A percentile compares a stretch with the other conserved stretches of the same genome.
These are phyloP conservation scores for Smutsia gigantea DNA, from an alignment of 2,797 vertebrate genomes.

Conservation along the genomic window DNA sequence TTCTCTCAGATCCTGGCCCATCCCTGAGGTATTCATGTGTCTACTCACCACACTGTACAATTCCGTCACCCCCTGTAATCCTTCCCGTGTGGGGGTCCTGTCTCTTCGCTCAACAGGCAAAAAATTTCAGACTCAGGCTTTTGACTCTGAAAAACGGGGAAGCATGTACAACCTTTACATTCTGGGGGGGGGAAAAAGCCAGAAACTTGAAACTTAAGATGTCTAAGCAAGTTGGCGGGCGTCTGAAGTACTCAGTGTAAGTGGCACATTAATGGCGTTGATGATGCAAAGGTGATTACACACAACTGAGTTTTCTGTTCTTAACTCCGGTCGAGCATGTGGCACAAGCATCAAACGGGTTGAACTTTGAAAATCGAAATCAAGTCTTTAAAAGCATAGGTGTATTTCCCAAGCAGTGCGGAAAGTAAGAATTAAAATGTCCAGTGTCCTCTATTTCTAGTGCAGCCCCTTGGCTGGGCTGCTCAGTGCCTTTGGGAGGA, in stretches of 20 bases:
- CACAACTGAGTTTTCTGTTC: constrained; percentile 14
- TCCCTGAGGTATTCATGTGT: not conserved
- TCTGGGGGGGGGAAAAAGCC: not conserved
- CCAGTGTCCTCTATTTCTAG: not conserved
- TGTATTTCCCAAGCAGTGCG: constrained; percentile 1
- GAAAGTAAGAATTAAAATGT: not conserved
- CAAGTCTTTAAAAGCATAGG: constrained; percentile 36
- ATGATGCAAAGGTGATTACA: constrained; percentile 22
- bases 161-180: not conserved
- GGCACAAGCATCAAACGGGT: constrained; percentile 47
- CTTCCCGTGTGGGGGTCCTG: not conserved
- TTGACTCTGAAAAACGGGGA: constrained; percentile 18
- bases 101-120: not conserved
- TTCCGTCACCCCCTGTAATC: not conserved
- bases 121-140: not conserved
- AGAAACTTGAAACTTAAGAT: not conserved
- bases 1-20: not conserved
- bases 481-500: not conserved
- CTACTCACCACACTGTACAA: not conserved
- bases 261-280: not conserved
- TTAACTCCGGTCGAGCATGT: constrained; percentile 48
- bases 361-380: constrained; percentile 40
- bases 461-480: not conserved
- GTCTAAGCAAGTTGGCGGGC: not conserved
- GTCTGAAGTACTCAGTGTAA: constrained; percentile 13